These are phyloP conservation scores for Suricata suricatta DNA, from an alignment of 2,113 vertebrate species.

Conservation along the genomic window DNA sequence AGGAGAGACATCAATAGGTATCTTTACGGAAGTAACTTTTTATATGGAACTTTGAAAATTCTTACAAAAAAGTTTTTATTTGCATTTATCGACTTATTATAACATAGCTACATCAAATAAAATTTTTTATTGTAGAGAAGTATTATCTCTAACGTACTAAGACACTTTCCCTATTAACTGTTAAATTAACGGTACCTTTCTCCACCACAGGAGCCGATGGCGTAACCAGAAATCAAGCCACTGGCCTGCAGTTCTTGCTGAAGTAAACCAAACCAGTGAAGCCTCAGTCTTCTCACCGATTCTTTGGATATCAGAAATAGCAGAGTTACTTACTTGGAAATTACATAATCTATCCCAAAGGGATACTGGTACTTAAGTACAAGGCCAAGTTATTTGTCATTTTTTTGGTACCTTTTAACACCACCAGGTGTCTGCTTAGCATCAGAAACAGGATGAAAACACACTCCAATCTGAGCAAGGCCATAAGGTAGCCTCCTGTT, in stretches of 20 bases:
- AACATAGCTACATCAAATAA: background rate
- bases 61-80: background rate
- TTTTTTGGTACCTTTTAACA: slow-evolving; percentile 76
- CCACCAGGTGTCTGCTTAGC: background rate
- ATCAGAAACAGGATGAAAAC: slow-evolving; percentile 86
- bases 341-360: slow-evolving; percentile 34
- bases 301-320: slow-evolving; percentile 84
- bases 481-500: slow-evolving; percentile 93
- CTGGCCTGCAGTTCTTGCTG: slow-evolving; percentile 91
- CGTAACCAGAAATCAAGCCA: slow-evolving; percentile 98
- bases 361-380: background rate
- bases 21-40: background rate
- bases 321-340: slow-evolving; percentile 80
- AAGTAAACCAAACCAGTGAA: slow-evolving; percentile 95
- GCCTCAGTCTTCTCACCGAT: slow-evolving; percentile 89
- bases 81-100: background rate
- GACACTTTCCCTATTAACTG: background rate
- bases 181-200: slow-evolving; percentile 87
- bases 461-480: slow-evolving; percentile 92
- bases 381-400: background rate
- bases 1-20: background rate
- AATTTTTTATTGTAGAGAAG: background rate
- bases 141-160: background rate
- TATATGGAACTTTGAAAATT: background rate
- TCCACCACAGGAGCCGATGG: slow-evolving; percentile 96